Base-by-base conservation (phyloP, 2,113 vertebrate genomes). In the Butastur rufipennis region DNA sequence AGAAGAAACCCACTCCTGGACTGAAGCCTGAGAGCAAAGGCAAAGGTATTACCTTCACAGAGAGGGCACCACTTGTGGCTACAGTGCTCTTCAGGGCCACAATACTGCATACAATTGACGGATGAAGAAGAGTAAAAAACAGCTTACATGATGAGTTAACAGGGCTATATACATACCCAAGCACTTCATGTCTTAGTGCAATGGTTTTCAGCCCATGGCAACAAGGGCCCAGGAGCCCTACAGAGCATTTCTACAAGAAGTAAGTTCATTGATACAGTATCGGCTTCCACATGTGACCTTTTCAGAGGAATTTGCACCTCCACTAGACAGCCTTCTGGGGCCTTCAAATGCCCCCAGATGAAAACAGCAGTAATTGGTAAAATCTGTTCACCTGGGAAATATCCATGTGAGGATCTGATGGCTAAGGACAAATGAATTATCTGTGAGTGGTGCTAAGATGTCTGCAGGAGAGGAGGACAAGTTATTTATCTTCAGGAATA, bases 231-330 rank as follows among this genome's bases (percentile, higher is more conserved):
- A 65, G 12, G 7, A 90, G 75, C 31, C 32, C 32, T 34, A n/a
- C 2, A 7, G 27, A 61, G 22, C 26, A 45, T 42, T 88, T 58
- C 61, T 85, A 22, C 25, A 42, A 17, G 40, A 36, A 80, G 17
- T 3, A 8, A 58, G 32, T 47, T 45, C 38, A 55, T 3, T 31
- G n/a, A 59, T 42, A 45, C 0, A 3, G 10, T 20, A 55, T 15
- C 1, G 0, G 62, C 53, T 72, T 92, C n/a, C n/a, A 75, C 20
- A 18, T 0, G 9, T 1, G 1, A 48, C 18, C 26, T 61, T 83
- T 68, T 7, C 75, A 56, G 81, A 92, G 43, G 56, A 65, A 77
- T 32, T 21, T 68, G 38, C 70, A 67, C 14, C 22, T 67, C 8
- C 32, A 22, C 47, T 13, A 67, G 25, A 32, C 42, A 82, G n/a